phyloP scores from a whole-genome alignment of 1,140 invertebrate genomes.

The Panagrolaimus sp. region DNA sequence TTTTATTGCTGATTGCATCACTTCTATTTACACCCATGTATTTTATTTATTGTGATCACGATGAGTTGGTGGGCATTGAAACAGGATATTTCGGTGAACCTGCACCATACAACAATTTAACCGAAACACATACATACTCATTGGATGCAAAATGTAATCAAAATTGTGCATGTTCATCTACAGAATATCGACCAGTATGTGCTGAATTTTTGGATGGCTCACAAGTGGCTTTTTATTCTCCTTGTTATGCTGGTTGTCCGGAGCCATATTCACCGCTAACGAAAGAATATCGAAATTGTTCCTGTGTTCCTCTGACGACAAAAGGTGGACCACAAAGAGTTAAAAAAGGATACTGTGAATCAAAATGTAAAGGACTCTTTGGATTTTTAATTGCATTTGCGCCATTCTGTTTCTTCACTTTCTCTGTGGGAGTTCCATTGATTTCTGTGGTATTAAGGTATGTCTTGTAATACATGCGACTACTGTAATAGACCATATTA shows the following conservation, averaged over 20 bases:
- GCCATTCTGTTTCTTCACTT: constrained; percentile 57
- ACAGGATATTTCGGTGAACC: constrained; percentile 29
- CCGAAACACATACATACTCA: not conserved
- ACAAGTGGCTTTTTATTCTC: constrained; percentile 56
- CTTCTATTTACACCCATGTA: constrained; percentile 55
- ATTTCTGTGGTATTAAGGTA: constrained; percentile 57
- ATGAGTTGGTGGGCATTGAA: constrained; percentile 53
- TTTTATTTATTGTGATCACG: constrained; percentile 57
- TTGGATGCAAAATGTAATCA: constrained; percentile 46
- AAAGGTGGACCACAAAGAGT: constrained; percentile 41
- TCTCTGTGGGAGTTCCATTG: constrained; percentile 54
- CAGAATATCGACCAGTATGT: constrained; percentile 57
- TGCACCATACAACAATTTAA: too few species aligned
- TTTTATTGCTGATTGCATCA: constrained; percentile 48
- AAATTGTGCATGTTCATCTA: constrained; percentile 36
- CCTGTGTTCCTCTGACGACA: constrained; percentile 47
- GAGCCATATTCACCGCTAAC: constrained; percentile 34
- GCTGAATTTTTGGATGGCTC: constrained; percentile 49
- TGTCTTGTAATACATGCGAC: not conserved
- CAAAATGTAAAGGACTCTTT: constrained; percentile 52
- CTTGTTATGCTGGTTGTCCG: constrained; percentile 54
- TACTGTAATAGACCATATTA: constrained; percentile 14
- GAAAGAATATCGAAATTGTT: constrained; percentile 52
- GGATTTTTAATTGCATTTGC: constrained; percentile 53
- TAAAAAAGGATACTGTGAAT: constrained; percentile 56